Evolutionary conservation across 2,797 vertebrate species (phyloP).

Genomic region (Nasua narica): DNA sequence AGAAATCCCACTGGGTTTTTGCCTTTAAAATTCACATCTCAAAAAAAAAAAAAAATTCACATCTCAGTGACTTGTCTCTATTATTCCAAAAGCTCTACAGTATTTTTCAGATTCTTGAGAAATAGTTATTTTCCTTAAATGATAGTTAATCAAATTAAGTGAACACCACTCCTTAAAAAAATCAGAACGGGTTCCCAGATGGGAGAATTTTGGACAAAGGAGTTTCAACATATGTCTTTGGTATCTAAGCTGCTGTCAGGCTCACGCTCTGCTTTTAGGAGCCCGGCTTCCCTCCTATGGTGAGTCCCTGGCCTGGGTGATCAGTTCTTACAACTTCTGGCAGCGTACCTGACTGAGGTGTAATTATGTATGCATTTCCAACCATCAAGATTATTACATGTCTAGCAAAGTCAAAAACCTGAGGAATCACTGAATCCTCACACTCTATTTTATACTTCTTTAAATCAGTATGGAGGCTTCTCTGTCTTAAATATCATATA

Average conservation of each 20-base stretch:
- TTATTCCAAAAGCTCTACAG: background rate
- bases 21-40: background rate
- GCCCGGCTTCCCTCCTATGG: background rate
- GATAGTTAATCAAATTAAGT: background rate
- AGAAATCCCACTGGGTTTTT: background rate
- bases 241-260: background rate
- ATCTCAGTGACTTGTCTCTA: background rate
- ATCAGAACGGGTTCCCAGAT: background rate
- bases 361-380: conserved; percentile 9
- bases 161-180: background rate
- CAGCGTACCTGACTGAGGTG: conserved; percentile 33
- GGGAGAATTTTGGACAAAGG: background rate
- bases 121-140: background rate
- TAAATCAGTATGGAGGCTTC: background rate
- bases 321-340: background rate
- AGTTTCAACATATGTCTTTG: too few species aligned
- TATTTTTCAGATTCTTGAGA: background rate
- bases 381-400: background rate
- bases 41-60: background rate
- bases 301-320: background rate
- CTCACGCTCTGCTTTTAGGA: background rate
- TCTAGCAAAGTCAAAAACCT: background rate
- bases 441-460: background rate
- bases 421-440: background rate
- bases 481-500: background rate